Percentiles rank a stretch among this genome's conserved stretches.
Conservation (phyloP, 2,888 invertebrate species). For the Deilephila porcellus region DNA sequence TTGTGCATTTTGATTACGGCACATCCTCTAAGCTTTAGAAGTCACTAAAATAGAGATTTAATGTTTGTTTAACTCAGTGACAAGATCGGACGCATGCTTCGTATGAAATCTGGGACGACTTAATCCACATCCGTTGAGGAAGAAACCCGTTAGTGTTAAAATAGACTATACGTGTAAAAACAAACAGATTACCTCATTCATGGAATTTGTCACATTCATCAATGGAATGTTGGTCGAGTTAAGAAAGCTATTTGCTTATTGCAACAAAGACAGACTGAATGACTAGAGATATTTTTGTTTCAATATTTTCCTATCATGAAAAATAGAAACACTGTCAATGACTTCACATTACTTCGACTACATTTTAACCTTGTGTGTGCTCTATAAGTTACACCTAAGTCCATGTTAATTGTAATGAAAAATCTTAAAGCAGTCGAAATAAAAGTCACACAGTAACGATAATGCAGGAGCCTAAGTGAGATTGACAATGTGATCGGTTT, state of each 20-base stretch:
- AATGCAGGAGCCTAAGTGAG: too few relatives aligned
- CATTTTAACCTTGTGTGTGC: too few relatives aligned
- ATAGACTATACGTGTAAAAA: slow-evolving; percentile 18
- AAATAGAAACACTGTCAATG: too few relatives aligned
- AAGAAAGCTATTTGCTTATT: slow-evolving; percentile 25
- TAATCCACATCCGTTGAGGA: slow-evolving; percentile 28
- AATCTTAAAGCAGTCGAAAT: too few relatives aligned
- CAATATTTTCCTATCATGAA: too few relatives aligned
- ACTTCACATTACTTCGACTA: too few relatives aligned
- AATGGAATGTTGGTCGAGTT: slow-evolving; percentile 14
- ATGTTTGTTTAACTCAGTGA: slow-evolving; percentile 26
- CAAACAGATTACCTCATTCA: slow-evolving; percentile 27
- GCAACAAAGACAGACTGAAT: too few relatives aligned
- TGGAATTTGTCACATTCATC: slow-evolving; percentile 25
- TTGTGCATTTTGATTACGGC: slow-evolving; percentile 4
- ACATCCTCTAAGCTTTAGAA: slow-evolving; percentile 21
- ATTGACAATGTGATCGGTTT: too few relatives aligned
- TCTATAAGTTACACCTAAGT: too few relatives aligned
- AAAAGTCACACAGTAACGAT: too few relatives aligned
- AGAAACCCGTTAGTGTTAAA: slow-evolving; percentile 27
- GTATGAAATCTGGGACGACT: slow-evolving; percentile 21
- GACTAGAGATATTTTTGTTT: too few relatives aligned
- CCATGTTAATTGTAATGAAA: too few relatives aligned
- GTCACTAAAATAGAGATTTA: slow-evolving; percentile 24
- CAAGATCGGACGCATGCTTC: slow-evolving; percentile 16